A percentile compares a stretch with the other conserved stretches of the same genome.
phyloP scores from a whole-genome alignment of 1,140 invertebrate genomes.

The Bombus impatiens region DNA sequence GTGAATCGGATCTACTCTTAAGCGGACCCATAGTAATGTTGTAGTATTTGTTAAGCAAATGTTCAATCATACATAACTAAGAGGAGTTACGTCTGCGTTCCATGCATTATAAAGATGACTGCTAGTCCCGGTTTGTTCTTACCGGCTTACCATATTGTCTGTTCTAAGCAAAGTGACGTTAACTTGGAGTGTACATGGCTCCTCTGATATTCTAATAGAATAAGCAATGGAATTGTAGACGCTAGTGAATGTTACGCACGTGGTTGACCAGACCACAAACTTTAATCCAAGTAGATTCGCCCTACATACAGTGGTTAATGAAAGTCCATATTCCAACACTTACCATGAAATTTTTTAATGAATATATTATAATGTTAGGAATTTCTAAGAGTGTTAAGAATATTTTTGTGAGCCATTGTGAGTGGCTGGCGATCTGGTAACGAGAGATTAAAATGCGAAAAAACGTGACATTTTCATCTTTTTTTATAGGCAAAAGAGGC shows the following conservation, averaged over 20 bases:
- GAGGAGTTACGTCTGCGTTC: slow-evolving; percentile 72
- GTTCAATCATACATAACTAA: slow-evolving; percentile 78
- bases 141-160: slow-evolving; percentile 26
- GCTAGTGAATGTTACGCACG: neutral
- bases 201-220: slow-evolving; percentile 62
- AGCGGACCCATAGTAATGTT: slow-evolving; percentile 48
- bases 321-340: too few relatives aligned
- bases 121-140: slow-evolving; percentile 48
- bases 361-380: too few relatives aligned
- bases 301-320: too few relatives aligned
- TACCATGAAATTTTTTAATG: too few relatives aligned
- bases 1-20: slow-evolving; percentile 44
- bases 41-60: slow-evolving; percentile 77
- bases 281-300: neutral
- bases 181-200: slow-evolving; percentile 27
- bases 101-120: slow-evolving; percentile 73
- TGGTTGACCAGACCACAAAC: neutral
- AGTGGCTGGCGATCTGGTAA: too few relatives aligned
- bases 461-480: too few relatives aligned
- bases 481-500: too few relatives aligned
- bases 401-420: too few relatives aligned
- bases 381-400: too few relatives aligned
- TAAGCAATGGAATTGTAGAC: neutral
- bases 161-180: slow-evolving; percentile 24
- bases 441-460: too few relatives aligned